phyloP scores from a whole-genome alignment of 2,797 vertebrate species.

The Novumbra hubbsi region DNA sequence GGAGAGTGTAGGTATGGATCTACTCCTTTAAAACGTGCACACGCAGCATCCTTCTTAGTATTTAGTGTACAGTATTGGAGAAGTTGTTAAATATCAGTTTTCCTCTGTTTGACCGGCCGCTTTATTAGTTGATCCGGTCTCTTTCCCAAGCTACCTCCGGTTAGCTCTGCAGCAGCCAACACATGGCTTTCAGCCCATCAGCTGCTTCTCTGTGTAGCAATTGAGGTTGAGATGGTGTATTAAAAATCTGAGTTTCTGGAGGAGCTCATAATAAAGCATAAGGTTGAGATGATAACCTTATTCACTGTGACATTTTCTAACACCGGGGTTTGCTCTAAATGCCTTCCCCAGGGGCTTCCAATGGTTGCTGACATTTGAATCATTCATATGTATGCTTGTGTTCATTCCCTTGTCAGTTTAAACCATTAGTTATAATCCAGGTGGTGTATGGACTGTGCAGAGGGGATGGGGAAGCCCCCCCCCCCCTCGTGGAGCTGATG shows the following conservation, averaged over 20 bases:
- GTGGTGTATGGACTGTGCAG: slow-evolving; percentile 21
- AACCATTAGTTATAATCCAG: slow-evolving; percentile 30
- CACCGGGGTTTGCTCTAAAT: slow-evolving; percentile 11
- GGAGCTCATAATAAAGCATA: slow-evolving; percentile 27
- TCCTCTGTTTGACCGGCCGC: neutral
- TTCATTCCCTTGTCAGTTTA: slow-evolving; percentile 31
- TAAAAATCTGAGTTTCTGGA: slow-evolving; percentile 44
- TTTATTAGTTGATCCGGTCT: slow-evolving; percentile 5
- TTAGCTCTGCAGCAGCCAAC: slow-evolving; percentile 23
- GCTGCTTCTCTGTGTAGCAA: slow-evolving; percentile 21
- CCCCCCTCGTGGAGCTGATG: neutral
- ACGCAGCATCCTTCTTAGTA: neutral
- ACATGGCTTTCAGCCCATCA: slow-evolving; percentile 36
- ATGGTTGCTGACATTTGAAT: slow-evolving; percentile 30
- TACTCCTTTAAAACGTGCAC: neutral
- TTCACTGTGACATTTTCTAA: slow-evolving; percentile 26
- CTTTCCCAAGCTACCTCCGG: neutral
- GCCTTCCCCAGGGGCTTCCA: neutral
- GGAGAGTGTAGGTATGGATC: neutral
- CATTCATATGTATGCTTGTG: slow-evolving; percentile 33
- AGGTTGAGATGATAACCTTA: slow-evolving; percentile 33
- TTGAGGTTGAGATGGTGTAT: slow-evolving; percentile 39
- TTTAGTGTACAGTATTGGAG: neutral
- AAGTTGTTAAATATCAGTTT: neutral
- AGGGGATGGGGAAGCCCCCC: neutral